These are phyloP conservation scores for Aphelenchoides besseyi DNA, from an alignment of 1,140 invertebrate species.

Conservation along the genomic window DNA sequence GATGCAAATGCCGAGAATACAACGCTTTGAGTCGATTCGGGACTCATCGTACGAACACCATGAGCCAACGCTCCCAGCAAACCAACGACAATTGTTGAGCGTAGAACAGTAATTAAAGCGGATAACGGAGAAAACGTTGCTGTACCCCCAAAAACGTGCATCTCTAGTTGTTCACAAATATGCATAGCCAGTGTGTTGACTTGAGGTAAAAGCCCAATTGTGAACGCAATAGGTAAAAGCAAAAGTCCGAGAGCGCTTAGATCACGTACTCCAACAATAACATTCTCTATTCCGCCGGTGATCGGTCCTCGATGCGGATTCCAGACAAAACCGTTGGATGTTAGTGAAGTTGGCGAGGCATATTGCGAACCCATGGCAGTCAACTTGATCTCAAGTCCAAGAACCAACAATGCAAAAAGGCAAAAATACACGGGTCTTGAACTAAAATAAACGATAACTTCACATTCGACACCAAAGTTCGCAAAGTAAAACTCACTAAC, in stretches of 20 bases:
- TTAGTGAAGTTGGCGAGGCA: not conserved
- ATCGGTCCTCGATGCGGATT: constrained; percentile 17
- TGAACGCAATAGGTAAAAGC: constrained; percentile 65
- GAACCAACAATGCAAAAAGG: constrained; percentile 74
- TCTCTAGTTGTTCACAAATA: constrained; percentile 88
- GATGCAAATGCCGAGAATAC: constrained; percentile 92
- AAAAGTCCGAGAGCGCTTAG: constrained; percentile 64
- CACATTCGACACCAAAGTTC: too few species aligned
- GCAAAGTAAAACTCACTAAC: too few species aligned
- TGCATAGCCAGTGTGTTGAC: constrained; percentile 93
- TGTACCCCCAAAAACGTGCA: constrained; percentile 94
- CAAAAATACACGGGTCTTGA: constrained; percentile 90
- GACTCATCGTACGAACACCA: constrained; percentile 14
- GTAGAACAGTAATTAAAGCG: constrained; percentile 74
- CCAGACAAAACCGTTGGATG: constrained; percentile 7
- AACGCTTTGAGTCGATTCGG: constrained; percentile 74
- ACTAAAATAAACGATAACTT: too few species aligned
- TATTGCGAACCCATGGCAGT: constrained; percentile 33
- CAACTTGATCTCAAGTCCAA: constrained; percentile 69
- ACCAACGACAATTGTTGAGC: constrained; percentile 76
- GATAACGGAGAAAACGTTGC: constrained; percentile 82
- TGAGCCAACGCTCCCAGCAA: constrained; percentile 76
- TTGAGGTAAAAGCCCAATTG: constrained; percentile 72
- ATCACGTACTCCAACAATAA: constrained; percentile 49
- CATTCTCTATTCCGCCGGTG: not conserved